Evolutionary conservation across 2,888 invertebrate species (phyloP).

Genomic region (Caenorhabditis imperialis): DNA sequence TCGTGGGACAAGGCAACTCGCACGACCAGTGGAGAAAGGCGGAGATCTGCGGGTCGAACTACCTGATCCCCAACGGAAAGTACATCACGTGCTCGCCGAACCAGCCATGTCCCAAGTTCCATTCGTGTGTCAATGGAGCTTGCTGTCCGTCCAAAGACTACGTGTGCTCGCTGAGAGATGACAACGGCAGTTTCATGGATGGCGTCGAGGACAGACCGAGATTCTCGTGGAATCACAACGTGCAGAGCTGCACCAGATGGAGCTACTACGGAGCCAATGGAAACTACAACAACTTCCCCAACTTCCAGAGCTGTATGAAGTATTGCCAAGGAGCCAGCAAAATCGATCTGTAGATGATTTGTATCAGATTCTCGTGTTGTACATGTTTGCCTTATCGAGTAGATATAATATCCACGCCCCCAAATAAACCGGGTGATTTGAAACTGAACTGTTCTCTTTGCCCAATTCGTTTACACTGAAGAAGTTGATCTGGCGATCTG

Average conservation of each 20-base stretch:
- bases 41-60: conserved; percentile 71
- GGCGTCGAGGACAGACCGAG: conserved; percentile 76
- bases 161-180: conserved; percentile 74
- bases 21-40: conserved; percentile 74
- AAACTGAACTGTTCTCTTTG: conserved; percentile 37
- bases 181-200: conserved; percentile 73
- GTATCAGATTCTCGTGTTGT: too few relatives aligned
- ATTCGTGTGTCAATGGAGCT: conserved; percentile 68
- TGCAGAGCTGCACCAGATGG: conserved; percentile 74
- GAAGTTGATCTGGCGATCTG: conserved; percentile 1
- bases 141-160: conserved; percentile 75
- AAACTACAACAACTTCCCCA: conserved; percentile 77
- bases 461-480: too few relatives aligned
- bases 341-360: conserved; percentile 23
- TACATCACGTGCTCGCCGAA: conserved; percentile 64
- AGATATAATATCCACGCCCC: conserved; percentile 2
- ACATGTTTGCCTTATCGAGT: too few relatives aligned
- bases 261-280: conserved; percentile 77
- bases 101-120: conserved; percentile 70
- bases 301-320: conserved; percentile 63
- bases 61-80: conserved; percentile 74
- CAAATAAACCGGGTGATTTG: conserved; percentile 7
- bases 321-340: conserved; percentile 56
- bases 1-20: conserved; percentile 52
- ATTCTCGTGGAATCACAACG: conserved; percentile 73